Base-by-base conservation (phyloP, 2,888 invertebrate species). In the Drosophila longiperda region DNA sequence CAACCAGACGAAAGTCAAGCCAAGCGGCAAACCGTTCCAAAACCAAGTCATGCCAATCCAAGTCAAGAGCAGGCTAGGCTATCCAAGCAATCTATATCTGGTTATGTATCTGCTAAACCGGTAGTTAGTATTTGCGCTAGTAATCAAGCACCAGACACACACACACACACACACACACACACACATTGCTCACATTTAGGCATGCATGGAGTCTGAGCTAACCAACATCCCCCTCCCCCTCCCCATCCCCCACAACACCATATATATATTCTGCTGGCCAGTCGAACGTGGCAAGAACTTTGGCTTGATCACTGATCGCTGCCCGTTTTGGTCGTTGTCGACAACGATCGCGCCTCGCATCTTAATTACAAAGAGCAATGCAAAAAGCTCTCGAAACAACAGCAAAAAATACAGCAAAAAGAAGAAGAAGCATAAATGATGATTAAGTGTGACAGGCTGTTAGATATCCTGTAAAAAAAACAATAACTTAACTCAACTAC, bases 81-180 rank as follows among this genome's bases (percentile, higher is more conserved):
- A 23, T 40, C 50, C 33, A 54, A 63, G 29, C 33, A 66, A 42
- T 42, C 54, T 66, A 48, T 69, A 85, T 17, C 36, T 38, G 26
- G 76, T 65, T 71, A 73, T 70, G 83, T 70, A 85, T 88, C 84
- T 45, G 15, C 23, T 83, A 85, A 85, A 85, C 84, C 84, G 84
- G 84, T 85, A 85, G 84, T 85, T 88, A 83, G 89, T 85, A 85
- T 89, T 85, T 85, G 85, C 84, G 87, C 84, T 85, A 76, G 87
- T 81, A 85, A 88, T 85, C 85, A 85, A 88, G 87, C 86, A 36
- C 34, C 23, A 54, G 23, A 38, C 29, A 53, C 34, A 54, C 36
- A 55, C 36, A 38, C 29, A 53, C 34, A 54, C 36, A 55, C 36
- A 26, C 23, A 23, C 23, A 55, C 29, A 53, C 34, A 54, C 23